Base-by-base conservation (phyloP, 2,797 vertebrate genomes). In the Miichthys miiuy region DNA sequence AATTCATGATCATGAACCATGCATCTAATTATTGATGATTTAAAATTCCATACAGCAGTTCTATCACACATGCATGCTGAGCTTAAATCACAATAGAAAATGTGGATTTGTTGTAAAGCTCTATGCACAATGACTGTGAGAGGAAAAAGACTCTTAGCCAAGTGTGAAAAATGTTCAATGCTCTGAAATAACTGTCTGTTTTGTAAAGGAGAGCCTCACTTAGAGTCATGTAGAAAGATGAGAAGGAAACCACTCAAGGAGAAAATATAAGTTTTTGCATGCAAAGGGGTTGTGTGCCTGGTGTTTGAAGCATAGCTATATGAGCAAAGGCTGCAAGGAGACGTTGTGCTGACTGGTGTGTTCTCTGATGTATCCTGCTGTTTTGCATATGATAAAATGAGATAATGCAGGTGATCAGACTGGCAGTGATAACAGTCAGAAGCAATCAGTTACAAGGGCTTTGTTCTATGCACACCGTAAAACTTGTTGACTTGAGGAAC, bases 201-300 rank as follows among this genome's bases (percentile, higher is more conserved):
- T 62, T 80, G 48, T 68, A 72, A 84, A 74, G 41, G 60, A 62
- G 48, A 74, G 66, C 71, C 62, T 54, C 63, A 46, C 56, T 76
- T 74, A 46, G 48, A 80, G 52, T 63, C 47, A 54, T 84, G 73
- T 64, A 63, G 60, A 70, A 73, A 77, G 41, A 85, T 83, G 70
- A 84, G 38, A 77, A 81, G 77, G 46, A 87, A 87, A 82, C 68
- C 80, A 72, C 65, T 85, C 57, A 80, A 83, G 62, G 79, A 85
- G 79, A 90, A 89, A 81, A 80, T 80, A 73, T 27, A 84, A 51
- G 63, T 80, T 38, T 79, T 62, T 88, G 42, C 50, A 57, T 72
- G 64, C 25, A 47, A 78, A 58, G 47, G 64, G 65, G 5, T 25
- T 80, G 41, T 72, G 63, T 73, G 82, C 85, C 25, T 62, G 58